Evolutionary conservation across 1,140 invertebrate species (phyloP), one percentile per base, ranked within the genome.

Genomic region (Maconellicoccus hirsutus): DNA sequence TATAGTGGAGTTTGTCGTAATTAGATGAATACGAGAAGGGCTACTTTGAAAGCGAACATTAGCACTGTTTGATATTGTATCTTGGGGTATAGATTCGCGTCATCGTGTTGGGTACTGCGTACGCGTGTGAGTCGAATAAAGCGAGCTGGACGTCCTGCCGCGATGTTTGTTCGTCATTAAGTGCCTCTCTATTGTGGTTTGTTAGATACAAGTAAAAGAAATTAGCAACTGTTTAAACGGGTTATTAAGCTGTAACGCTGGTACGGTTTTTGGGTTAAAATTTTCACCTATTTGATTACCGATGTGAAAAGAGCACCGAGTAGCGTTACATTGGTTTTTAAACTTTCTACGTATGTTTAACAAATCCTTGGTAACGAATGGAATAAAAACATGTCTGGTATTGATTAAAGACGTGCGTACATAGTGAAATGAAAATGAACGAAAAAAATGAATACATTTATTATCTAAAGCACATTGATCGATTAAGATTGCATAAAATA

Each of bases 401-500:
- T 52, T 19, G 42, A 52, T 52, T 52, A 16, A 52, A 52, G 42
- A 52, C 29, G 29, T 33, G 29, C 12, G 29, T 33, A 33, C 12
- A 6, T 33, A 33, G 12, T 3, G 29, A 33, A 12, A 33, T 33
- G 29, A 12, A 19, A 52, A 16, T 8, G 42, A 16, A 16, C 2
- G 16, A 52, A 16, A 52, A 52, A 52, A 52, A 19, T 16, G n/a
- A 52, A 52, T 52, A 52, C 42, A 52, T 3, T 52, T 52, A 16
- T 52, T 52, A 52, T 52, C 42, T 3, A 52, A 14, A 19, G 22
- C 10, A 66, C 14, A 66, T 66, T 66, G 61, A 66, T 66, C 61
- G 61, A 66, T 66, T 66, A 66, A 66, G 61, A 66, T 66, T 66
- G 10, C 61, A 26, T 26, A 19, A 26, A 66, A 66, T 23, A 52